Evolutionary conservation across 2,113 vertebrate genomes (phyloP).

Genomic region (Tetraodon nigroviridis): DNA sequence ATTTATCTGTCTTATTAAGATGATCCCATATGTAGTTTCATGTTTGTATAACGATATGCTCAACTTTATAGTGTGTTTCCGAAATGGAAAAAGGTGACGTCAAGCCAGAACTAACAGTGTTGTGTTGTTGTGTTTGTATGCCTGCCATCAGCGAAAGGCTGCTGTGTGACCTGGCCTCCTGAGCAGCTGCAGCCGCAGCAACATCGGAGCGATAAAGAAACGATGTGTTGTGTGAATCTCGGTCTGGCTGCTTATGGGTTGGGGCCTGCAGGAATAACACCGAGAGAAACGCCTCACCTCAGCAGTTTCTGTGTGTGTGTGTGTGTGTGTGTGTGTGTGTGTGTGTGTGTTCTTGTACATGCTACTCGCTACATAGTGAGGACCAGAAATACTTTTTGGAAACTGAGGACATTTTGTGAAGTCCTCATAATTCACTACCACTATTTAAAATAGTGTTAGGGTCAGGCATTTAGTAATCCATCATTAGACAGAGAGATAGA

Average conservation of each 20-base stretch:
- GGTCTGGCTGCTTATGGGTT: slow-evolving; percentile 60
- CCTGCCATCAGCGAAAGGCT: slow-evolving; percentile 36
- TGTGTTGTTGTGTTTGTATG: slow-evolving; percentile 21
- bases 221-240: slow-evolving; percentile 66
- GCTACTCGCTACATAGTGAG: slow-evolving; percentile 22
- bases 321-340: slow-evolving; percentile 4
- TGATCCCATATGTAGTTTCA: too few species aligned
- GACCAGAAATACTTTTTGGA: too few species aligned
- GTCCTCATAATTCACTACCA: too few species aligned
- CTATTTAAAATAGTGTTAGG: too few species aligned
- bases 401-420: too few species aligned
- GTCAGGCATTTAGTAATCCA: too few species aligned
- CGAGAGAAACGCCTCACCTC: slow-evolving; percentile 48
- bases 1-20: too few species aligned
- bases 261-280: slow-evolving; percentile 64
- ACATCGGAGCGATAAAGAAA: slow-evolving; percentile 64
- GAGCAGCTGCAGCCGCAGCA: slow-evolving; percentile 51
- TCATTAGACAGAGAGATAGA: too few species aligned
- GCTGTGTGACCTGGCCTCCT: slow-evolving; percentile 64
- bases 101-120: slow-evolving; percentile 1
- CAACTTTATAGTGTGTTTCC: slow-evolving; percentile 4
- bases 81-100: slow-evolving; percentile 5
- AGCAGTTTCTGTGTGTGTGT: slow-evolving; percentile 53
- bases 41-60: neutral
- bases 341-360: slow-evolving; percentile 3